Percentiles rank a stretch among this genome's conserved stretches.
These are phyloP conservation scores for Thinocorus orbignyianus DNA, from an alignment of 2,113 vertebrate genomes.

Conservation along the genomic window DNA sequence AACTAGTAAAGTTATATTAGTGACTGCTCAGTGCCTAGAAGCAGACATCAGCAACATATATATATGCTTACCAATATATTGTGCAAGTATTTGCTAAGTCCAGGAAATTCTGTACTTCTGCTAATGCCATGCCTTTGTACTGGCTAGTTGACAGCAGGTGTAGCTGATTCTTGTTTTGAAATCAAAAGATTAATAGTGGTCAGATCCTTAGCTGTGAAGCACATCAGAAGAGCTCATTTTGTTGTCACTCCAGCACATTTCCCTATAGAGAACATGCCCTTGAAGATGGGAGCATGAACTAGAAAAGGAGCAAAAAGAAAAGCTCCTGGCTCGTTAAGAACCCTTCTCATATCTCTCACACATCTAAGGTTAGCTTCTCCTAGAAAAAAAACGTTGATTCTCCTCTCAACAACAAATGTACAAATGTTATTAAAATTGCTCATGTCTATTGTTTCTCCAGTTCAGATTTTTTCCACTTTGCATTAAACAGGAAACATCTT, in stretches of 20 bases:
- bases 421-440: not conserved
- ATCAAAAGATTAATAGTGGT: slow-evolving; percentile 18
- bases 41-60: not conserved
- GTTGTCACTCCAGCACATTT: not conserved
- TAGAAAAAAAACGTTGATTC: not conserved
- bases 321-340: not conserved
- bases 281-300: not conserved
- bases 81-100: not conserved
- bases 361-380: not conserved
- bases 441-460: not conserved
- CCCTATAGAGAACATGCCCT: not conserved
- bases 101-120: not conserved
- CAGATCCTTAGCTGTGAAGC: not conserved
- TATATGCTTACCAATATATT: not conserved
- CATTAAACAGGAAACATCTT: not conserved
- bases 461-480: not conserved
- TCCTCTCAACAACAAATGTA: not conserved
- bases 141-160: not conserved
- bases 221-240: slow-evolving; percentile 32
- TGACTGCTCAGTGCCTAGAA: not conserved
- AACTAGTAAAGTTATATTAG: not conserved
- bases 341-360: not conserved
- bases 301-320: not conserved
- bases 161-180: slow-evolving; percentile 22
- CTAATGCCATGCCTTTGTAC: not conserved